phyloP scores from a whole-genome alignment of 2,797 vertebrate species.

The Enteromius afrohamiltoni region DNA sequence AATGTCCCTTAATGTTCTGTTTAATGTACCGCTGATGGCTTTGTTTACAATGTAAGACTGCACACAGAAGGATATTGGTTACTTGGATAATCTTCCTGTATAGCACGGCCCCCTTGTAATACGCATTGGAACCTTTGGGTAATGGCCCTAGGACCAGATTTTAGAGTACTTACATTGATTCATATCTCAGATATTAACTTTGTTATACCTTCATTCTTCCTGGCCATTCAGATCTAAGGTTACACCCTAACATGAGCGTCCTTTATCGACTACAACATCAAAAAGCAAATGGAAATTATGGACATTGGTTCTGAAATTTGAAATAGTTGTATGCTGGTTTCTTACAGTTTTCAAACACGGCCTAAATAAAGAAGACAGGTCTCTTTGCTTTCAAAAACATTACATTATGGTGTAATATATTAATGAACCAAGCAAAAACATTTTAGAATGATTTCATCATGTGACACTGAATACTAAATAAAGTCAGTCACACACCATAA shows the following conservation, averaged over 20 bases:
- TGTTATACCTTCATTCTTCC: conserved; percentile 28
- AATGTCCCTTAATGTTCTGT: conserved; percentile 22
- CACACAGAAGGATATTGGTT: conserved; percentile 34
- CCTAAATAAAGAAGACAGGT: conserved; percentile 42
- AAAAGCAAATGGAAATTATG: conserved; percentile 19
- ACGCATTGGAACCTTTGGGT: conserved; percentile 36
- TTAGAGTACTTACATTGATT: conserved; percentile 50
- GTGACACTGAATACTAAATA: background rate
- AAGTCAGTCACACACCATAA: background rate
- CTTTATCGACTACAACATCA: background rate
- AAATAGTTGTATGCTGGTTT: conserved; percentile 1
- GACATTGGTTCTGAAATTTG: background rate
- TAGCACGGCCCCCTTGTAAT: conserved; percentile 31
- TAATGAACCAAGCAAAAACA: conserved; percentile 47
- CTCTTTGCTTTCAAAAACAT: conserved; percentile 40
- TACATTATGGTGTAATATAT: conserved; percentile 53
- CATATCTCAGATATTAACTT: conserved; percentile 42
- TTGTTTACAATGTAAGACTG: conserved; percentile 36
- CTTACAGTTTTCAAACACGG: conserved; percentile 15
- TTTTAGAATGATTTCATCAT: background rate
- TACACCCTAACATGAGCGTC: conserved; percentile 23
- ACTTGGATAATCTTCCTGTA: conserved; percentile 27
- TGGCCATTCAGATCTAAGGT: conserved; percentile 26
- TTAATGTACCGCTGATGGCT: conserved; percentile 22
- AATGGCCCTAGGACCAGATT: conserved; percentile 43